A percentile compares a stretch with the other conserved stretches of the same genome.
Evolutionary conservation across 2,113 vertebrate genomes (phyloP).

Genomic region (Genyomyrus donnyi): DNA sequence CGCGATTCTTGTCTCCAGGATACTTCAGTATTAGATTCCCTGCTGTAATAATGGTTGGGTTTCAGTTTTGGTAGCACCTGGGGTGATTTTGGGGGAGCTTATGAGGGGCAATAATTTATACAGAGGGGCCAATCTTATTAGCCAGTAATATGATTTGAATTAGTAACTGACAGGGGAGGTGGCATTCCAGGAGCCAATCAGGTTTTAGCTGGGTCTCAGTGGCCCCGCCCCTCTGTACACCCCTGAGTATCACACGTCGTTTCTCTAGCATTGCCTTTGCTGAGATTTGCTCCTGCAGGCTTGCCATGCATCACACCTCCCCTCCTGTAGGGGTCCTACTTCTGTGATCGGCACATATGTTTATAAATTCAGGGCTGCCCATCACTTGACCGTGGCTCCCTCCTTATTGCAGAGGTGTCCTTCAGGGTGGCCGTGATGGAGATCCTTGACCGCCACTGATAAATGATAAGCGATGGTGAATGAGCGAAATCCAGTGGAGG

Average conservation of each 20-base stretch:
- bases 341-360: slow-evolving; percentile 51
- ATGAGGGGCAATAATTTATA: neutral
- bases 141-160: neutral
- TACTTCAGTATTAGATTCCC: slow-evolving; percentile 31
- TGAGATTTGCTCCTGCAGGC: slow-evolving; percentile 31
- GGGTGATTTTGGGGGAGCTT: neutral
- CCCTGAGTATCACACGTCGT: neutral
- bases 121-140: neutral
- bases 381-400: slow-evolving; percentile 47
- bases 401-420: slow-evolving; percentile 51
- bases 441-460: slow-evolving; percentile 1
- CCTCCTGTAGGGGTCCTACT: slow-evolving; percentile 42
- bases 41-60: slow-evolving; percentile 38
- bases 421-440: slow-evolving; percentile 35
- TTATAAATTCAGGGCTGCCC: slow-evolving; percentile 48
- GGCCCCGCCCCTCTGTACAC: neutral
- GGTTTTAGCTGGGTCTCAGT: slow-evolving; percentile 20
- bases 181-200: neutral
- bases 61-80: neutral
- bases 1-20: slow-evolving; percentile 22
- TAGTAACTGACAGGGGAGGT: neutral
- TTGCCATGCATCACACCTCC: slow-evolving; percentile 40
- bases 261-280: neutral
- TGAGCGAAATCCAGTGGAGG: slow-evolving; percentile 18
- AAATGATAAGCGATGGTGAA: slow-evolving; percentile 28